These are phyloP conservation scores for Tetanocera ferruginea DNA, from an alignment of 2,888 invertebrate genomes.

Conservation along the genomic window DNA sequence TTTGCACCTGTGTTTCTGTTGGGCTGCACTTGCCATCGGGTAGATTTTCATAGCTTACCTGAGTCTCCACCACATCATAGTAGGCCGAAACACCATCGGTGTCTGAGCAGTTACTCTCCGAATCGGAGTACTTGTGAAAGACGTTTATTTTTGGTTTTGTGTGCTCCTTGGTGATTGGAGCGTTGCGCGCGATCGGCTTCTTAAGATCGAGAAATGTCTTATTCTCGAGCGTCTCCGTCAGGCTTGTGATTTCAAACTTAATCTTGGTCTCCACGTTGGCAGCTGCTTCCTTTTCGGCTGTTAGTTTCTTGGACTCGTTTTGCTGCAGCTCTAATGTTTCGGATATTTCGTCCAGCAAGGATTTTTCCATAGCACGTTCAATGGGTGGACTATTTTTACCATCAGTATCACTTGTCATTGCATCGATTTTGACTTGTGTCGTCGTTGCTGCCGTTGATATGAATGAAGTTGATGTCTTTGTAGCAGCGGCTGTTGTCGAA, in stretches of 20 bases:
- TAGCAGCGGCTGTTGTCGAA: conserved; percentile 43
- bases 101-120: conserved; percentile 75
- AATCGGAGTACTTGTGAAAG: conserved; percentile 74
- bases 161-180: conserved; percentile 77
- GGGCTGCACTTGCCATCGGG: conserved; percentile 64
- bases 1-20: conserved; percentile 48
- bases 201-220: conserved; percentile 69
- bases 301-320: conserved; percentile 65
- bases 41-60: conserved; percentile 67
- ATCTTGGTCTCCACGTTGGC: conserved; percentile 57
- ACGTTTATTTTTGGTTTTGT: conserved; percentile 78
- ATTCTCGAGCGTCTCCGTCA: conserved; percentile 60
- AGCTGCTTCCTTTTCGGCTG: conserved; percentile 49
- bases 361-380: conserved; percentile 75
- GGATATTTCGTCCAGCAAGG: conserved; percentile 80
- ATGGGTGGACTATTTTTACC: conserved; percentile 69
- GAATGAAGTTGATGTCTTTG: conserved; percentile 41
- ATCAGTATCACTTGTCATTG: conserved; percentile 51
- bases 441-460: conserved; percentile 41
- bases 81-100: conserved; percentile 71
- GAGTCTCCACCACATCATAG: conserved; percentile 69
- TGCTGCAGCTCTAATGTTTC: conserved; percentile 79
- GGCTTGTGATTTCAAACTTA: conserved; percentile 66
- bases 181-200: conserved; percentile 73
- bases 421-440: conserved; percentile 1